Evolutionary conservation across 2,797 vertebrate species (phyloP), one percentile per base, ranked within the genome.

Genomic region (Lepidocolaptes lacrymiger): DNA sequence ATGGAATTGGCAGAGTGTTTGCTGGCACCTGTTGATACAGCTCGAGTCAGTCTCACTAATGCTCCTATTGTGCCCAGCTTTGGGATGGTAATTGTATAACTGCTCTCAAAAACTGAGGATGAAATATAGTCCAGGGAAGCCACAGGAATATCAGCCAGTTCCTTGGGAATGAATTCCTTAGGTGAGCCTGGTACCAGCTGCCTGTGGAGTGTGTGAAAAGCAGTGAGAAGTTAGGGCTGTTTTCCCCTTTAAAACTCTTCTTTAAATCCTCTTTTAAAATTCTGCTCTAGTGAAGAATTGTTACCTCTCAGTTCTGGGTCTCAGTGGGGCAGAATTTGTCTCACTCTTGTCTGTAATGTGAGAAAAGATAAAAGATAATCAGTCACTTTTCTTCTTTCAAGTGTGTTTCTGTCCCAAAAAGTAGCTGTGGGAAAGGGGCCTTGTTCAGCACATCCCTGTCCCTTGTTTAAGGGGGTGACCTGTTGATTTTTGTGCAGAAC

Each of bases 1-100:
- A 15, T 74, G 80, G 61, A 90, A 68, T 56, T 94, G 91, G 91
- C 85, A 75, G 69, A 5, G 32, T 34, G 2, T 86, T 74, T 55
- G 88, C 91, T 93, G 89, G 88, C 95, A 95, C 96, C 95, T 95
- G 91, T 94, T 95, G 93, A 19, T 72, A 24, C 17, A 78, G 93
- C 36, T 89, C 58, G 27, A 82, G 91, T 67, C 63, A 24, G 69
- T 52, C 81, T 81, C 63, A 11, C 54, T 95, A 90, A 91, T 77
- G 73, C 89, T 54, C 3, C 91, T 32, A 67, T 93, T 91, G 87
- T 94, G 79, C 44, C 0, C 59, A 24, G 80, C 74, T 93, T 74
- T 28, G 9, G 73, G 36, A 28, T 71, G 44, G 86, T 28, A 55
- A 67, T 87, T 73, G 87, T 94, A 2, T 54, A 91, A 84, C 77